Percentiles rank a stretch among this genome's conserved stretches.
These are phyloP conservation scores for Papilio aristodemus DNA, from an alignment of 1,140 invertebrate genomes.

Conservation along the genomic window DNA sequence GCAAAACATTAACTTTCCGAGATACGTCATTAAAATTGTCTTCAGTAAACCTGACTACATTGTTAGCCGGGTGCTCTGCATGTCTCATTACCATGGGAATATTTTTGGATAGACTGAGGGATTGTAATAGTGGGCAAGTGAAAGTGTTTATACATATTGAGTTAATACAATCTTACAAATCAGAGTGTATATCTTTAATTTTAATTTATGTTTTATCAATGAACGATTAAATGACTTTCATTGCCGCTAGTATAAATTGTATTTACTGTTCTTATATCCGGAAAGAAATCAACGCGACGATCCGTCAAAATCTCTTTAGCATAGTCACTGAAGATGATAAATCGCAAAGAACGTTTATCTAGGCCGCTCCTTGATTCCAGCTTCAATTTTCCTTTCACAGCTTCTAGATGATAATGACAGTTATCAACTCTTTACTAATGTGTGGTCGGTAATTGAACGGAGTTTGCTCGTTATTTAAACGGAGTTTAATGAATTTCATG, in stretches of 20 bases:
- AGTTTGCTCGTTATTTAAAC: neutral
- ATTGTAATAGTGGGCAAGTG: neutral
- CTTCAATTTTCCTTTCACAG: slow-evolving; percentile 12
- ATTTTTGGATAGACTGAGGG: slow-evolving; percentile 36
- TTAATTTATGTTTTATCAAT: too few relatives aligned
- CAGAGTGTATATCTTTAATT: too few relatives aligned
- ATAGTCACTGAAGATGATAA: slow-evolving; percentile 11
- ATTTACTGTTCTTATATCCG: neutral
- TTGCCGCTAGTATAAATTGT: neutral
- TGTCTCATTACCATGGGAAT: slow-evolving; percentile 65
- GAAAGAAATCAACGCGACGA: neutral
- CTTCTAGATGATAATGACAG: neutral
- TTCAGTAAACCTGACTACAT: slow-evolving; percentile 33
- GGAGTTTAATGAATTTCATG: neutral
- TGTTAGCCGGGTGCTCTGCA: slow-evolving; percentile 22
- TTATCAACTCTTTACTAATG: slow-evolving; percentile 1
- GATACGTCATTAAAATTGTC: neutral
- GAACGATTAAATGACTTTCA: too few relatives aligned
- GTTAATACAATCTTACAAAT: too few relatives aligned
- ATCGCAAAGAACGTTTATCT: neutral
- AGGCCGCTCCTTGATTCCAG: neutral
- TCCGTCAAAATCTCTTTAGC: slow-evolving; percentile 9
- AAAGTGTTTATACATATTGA: neutral
- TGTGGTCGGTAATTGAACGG: neutral
- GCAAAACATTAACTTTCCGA: neutral